Base-by-base conservation (phyloP, 2,113 vertebrate species). In the Gadus macrocephalus region DNA sequence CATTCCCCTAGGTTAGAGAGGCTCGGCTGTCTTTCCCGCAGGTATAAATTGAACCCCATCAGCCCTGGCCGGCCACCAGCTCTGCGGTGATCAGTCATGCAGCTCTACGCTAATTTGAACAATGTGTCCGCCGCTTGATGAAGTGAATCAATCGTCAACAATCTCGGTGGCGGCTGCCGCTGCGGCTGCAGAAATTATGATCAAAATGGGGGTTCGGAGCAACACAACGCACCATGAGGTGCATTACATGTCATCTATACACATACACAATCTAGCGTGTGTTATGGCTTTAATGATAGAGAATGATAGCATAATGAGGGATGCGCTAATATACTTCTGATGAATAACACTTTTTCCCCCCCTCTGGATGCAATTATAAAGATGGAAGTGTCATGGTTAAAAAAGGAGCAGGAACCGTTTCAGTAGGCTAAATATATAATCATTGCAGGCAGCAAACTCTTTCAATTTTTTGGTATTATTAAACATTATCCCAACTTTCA, bases 1-100 rank as follows among this genome's bases (percentile, higher is more conserved):
- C 78, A 85, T 85, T 86, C 86, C 71, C 68, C 59, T 74, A 83
- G 86, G 89, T 86, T 85, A 88, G 88, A 78, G 76, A 82, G 82
- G 84, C 71, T 62, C 76, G 42, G 78, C 27, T 77, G 78, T 75
- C 80, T 71, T 72, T 67, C 71, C 76, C 83, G 72, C 75, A 85
- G 82, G 79, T 84, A 77, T 89, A 86, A 58, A 87, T 88, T 86
- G 81, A 78, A 35, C 76, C 82, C 70, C 75, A 79, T 87, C 72
- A 69, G 63, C 1, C 72, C 68, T 87, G 89, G 85, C 77, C 3
- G 31, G 73, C 62, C 75, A 81, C 85, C 85, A 80, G 66, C 73
- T 77, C 76, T 76, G 72, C 76, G 73, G 59, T 82, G 73, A 86
- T 88, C 79, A 78, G 67, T 87, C 83, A 86, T 75, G 70, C 77